These are phyloP conservation scores for Aptenodytes forsteri DNA, from an alignment of 2,113 vertebrate genomes.

Conservation along the genomic window DNA sequence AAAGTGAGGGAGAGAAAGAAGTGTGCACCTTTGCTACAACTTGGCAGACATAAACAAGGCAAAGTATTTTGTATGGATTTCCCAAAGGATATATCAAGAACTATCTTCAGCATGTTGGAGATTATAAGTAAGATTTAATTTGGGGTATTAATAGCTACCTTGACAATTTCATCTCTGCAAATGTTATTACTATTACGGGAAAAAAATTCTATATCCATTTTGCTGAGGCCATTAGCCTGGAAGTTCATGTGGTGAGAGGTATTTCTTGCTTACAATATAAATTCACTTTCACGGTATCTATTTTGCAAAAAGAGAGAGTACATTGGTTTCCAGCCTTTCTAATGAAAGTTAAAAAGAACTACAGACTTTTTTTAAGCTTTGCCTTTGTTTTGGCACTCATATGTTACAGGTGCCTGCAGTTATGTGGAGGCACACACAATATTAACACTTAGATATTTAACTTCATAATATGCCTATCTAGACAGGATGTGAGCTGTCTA, in stretches of 20 bases:
- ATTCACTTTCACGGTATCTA: not conserved
- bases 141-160: not conserved
- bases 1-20: not conserved
- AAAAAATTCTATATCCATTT: not conserved
- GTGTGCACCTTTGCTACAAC: not conserved
- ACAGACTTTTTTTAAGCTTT: not conserved
- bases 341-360: not conserved
- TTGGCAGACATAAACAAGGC: not conserved
- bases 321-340: not conserved
- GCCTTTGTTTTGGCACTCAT: not conserved
- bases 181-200: not conserved
- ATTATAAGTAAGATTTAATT: not conserved
- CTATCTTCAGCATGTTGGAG: not conserved
- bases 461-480: not conserved
- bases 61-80: not conserved
- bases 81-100: not conserved
- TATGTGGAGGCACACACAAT: not conserved
- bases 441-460: not conserved
- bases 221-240: not conserved
- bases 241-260: not conserved
- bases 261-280: not conserved
- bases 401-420: not conserved
- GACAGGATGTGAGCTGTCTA: not conserved
- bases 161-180: constrained; percentile 14
- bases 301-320: not conserved